Evolutionary conservation across 2,113 vertebrate species (phyloP), one percentile per base, ranked within the genome.

Genomic region (Euleptes europaea): DNA sequence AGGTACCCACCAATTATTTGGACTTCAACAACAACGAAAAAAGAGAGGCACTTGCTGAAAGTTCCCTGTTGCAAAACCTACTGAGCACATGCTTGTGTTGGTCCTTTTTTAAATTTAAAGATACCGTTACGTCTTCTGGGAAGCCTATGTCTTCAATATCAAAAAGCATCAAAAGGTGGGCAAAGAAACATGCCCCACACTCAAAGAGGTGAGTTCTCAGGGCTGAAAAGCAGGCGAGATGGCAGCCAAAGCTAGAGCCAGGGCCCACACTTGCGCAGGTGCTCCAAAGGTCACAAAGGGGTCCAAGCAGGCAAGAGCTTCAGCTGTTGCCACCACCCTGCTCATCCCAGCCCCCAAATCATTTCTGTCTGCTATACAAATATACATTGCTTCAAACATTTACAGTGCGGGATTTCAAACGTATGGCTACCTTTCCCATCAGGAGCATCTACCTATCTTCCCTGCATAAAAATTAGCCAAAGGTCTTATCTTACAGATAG

Each of bases 311-410:
- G 49, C 80, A 57, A 17, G 47, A 11, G 8, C 12, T 38, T 13
- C 5, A 11, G 21, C 76, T 26, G 2, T 63, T 54, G 54, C 57
- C 26, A 28, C 44, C 28, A 4, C 8, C 44, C 2, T 11, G 19
- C 2, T 15, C 9, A 28, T 23, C 14, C 9, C 7, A 1, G 35
- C 38, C 78, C 91, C 92, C 94, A 92, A 94, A 95, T 94, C 88
- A 88, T 75, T 78, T 91, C 78, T 88, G 47, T 91, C 83, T 87
- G 91, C 96, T 96, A 87, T 95, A 96, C 91, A 96, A 94, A 96
- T 95, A 92, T 92, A 95, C 93, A 90, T 85, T 1, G 11, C 2
- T 77, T 65, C 80, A 92, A 21, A 93, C 92, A 86, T 93, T 92
- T 89, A 92, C 87, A 93, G 80, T 38, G 49, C 19, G 66, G 73